Evolutionary conservation across 2,888 invertebrate genomes (phyloP), one percentile per base, ranked within the genome.

Genomic region (Spatulosminthurus flaviceps): DNA sequence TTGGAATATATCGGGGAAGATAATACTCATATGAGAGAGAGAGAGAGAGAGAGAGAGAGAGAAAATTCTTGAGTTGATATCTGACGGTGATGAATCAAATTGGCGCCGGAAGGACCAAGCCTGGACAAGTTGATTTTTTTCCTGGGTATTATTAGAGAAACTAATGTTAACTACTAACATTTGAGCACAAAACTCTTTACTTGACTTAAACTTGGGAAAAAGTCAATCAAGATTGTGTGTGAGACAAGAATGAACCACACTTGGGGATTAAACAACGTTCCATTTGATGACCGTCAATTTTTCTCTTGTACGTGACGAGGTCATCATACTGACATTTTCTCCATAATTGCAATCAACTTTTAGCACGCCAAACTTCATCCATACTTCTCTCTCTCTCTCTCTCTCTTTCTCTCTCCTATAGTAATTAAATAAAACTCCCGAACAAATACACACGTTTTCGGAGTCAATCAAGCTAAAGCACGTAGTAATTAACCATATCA

Each of bases 21-120:
- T n/a, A n/a, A n/a, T n/a, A n/a, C n/a, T n/a, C n/a, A n/a, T n/a
- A n/a, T n/a, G n/a, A n/a, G n/a, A n/a, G n/a, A n/a, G n/a, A n/a
- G n/a, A n/a, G n/a, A n/a, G n/a, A n/a, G n/a, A n/a, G n/a, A n/a
- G n/a, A n/a, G n/a, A 51, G 7, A 51, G 16, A 19, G 51, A 51
- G 16, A 51, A 51, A n/a, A n/a, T 13, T 19, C 16, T 19, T 2
- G 5, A 51, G 19, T 19, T 51, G 16, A 2, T 13, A 51, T 13
- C 16, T 51, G 51, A 51, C n/a, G 51, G 51, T 51, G 51, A 51
- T 51, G 51, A 51, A 51, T 51, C 51, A 51, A 51, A 51, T 51
- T 51, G 51, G 51, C 51, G 51, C 51, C 51, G 51, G 51, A 51
- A 2, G 5, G n/a, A 19, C 16, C 51, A n/a, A n/a, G 51, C 16